Base-by-base conservation (phyloP, 2,797 vertebrate genomes). In the Vespertilio murinus region DNA sequence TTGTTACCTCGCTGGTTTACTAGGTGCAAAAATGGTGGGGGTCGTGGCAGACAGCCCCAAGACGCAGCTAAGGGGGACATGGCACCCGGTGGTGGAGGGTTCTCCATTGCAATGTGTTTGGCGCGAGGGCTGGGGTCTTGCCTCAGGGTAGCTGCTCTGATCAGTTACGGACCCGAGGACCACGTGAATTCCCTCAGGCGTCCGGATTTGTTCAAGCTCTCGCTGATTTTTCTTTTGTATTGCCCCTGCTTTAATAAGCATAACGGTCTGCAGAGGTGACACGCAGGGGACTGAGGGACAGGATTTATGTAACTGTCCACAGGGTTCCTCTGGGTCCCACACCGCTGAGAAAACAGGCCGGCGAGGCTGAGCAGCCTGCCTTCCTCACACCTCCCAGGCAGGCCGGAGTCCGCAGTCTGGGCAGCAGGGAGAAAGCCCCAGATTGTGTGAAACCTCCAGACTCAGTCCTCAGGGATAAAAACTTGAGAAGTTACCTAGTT, bases 181-280 rank as follows among this genome's bases (percentile, higher is more conserved):
- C 96, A 97, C 97, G 96, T 97, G 97, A 94, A 97, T 94, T 93
- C 93, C 92, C 94, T 78, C 75, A 87, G 92, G 95, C 96, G 87
- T 94, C 94, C 96, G 96, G 96, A 97, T 97, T 97, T 97, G 96
- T 92, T 95, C 93, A 16, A 69, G 88, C 64, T 49, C 77, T 94
- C n/a, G 38, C 89, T 94, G 94, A 92, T 97, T 96, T 97, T 97
- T 95, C 95, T 97, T 97, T 97, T 96, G 96, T 96, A 96, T 97
- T 95, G 90, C 93, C 90, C 47, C 83, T 92, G 91, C 30, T 96
- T 96, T 95, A 92, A 95, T 96, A 95, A 96, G 97, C 95, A 95
- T 95, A 97, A 95, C 95, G 96, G 95, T 96, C 95, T 97, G 79
- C 74, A 84, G 95, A 96, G 96, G 95, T 96, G 88, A 81, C 71